Conservation (phyloP, 2,797 vertebrate genomes). For the Sebastes vulpes region DNA sequence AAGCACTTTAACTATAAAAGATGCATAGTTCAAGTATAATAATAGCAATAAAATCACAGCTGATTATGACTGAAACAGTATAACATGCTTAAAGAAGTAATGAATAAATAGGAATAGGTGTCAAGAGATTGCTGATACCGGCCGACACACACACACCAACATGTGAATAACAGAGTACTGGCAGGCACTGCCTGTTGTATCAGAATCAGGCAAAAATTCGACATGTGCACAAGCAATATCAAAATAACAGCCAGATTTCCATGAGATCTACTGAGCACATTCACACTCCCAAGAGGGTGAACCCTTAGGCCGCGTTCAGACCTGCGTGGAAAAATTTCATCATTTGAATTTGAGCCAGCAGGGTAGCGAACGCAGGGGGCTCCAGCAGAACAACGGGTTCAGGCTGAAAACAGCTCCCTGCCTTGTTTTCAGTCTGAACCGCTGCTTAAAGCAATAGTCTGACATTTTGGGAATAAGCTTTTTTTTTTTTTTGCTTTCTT, state of each 20-base stretch:
- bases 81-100: too few species aligned
- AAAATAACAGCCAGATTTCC: neutral
- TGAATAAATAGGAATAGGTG: too few species aligned
- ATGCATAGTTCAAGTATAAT: too few species aligned
- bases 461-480: neutral
- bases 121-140: too few species aligned
- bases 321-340: neutral
- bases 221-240: neutral
- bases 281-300: neutral
- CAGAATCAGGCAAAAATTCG: neutral
- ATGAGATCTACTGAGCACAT: neutral
- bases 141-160: too few species aligned
- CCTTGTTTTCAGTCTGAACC: neutral
- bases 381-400: neutral
- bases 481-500: neutral
- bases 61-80: too few species aligned
- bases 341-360: neutral
- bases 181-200: neutral
- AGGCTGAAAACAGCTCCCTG: neutral
- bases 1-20: too few species aligned
- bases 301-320: neutral
- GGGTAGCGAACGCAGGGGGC: neutral
- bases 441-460: neutral
- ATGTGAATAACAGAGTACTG: too few species aligned
- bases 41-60: too few species aligned